Conservation (phyloP, 2,113 vertebrate species). For the Corvus hawaiiensis region DNA sequence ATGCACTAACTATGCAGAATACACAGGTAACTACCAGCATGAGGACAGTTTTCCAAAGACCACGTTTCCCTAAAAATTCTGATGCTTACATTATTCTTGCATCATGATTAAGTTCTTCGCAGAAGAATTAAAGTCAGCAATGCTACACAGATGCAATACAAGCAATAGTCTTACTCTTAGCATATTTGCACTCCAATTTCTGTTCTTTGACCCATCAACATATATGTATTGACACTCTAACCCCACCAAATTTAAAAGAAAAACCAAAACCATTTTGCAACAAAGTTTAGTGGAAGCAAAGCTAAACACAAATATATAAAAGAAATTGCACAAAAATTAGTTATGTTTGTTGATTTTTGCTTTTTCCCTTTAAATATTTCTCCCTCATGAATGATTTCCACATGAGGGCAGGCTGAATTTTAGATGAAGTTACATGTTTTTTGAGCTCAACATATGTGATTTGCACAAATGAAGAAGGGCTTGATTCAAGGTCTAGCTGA, state of each 20-base stretch:
- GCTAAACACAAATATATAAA: background rate
- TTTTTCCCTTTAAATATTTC: rapidly evolving
- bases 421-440: background rate
- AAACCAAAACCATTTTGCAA: rapidly evolving
- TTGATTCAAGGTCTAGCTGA: background rate
- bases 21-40: background rate
- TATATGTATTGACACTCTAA: background rate
- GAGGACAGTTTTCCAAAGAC: background rate
- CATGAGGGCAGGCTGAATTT: background rate
- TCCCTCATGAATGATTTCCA: background rate
- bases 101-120: background rate
- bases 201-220: background rate
- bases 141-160: background rate
- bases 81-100: background rate
- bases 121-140: background rate
- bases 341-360: background rate
- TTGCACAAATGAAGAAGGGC: background rate
- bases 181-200: background rate
- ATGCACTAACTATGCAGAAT: background rate
- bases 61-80: background rate
- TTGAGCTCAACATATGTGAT: background rate
- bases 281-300: background rate
- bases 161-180: background rate
- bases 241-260: background rate
- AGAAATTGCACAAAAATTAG: background rate